phyloP scores from a whole-genome alignment of 2,113 vertebrate species.

The Mobula hypostoma region DNA sequence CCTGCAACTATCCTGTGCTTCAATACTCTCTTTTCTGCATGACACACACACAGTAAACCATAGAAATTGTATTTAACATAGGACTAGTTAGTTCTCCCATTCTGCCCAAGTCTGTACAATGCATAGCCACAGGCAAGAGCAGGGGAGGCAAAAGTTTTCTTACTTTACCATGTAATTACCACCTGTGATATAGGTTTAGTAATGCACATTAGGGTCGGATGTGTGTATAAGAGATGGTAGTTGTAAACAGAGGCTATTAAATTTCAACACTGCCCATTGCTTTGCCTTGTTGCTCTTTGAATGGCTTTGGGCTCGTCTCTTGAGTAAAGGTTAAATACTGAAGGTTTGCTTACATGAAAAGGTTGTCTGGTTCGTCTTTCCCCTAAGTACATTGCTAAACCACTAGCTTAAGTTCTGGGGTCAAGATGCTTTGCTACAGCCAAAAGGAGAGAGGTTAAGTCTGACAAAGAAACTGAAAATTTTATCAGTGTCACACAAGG shows the following conservation, averaged over 20 bases:
- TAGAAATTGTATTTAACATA: slow-evolving; percentile 40
- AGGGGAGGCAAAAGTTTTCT: slow-evolving; percentile 40
- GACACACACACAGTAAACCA: slow-evolving; percentile 40
- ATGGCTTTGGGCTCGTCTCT: slow-evolving; percentile 12
- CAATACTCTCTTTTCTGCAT: slow-evolving; percentile 37
- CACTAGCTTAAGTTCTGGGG: slow-evolving; percentile 20
- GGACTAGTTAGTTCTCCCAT: slow-evolving; percentile 33
- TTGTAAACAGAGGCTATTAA: slow-evolving; percentile 47
- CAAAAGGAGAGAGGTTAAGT: slow-evolving; percentile 2
- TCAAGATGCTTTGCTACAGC: slow-evolving; percentile 22
- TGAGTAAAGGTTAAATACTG: slow-evolving; percentile 29
- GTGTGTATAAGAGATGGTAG: slow-evolving; percentile 37
- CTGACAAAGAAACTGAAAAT: neutral
- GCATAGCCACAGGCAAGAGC: slow-evolving; percentile 33
- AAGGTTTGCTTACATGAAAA: slow-evolving; percentile 13
- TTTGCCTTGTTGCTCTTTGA: slow-evolving; percentile 34
- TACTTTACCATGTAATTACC: slow-evolving; percentile 45
- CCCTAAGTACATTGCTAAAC: slow-evolving; percentile 11
- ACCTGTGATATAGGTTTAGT: slow-evolving; percentile 36
- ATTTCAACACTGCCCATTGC: slow-evolving; percentile 43
- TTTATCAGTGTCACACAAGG: neutral
- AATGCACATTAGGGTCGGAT: slow-evolving; percentile 43
- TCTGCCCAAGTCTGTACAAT: slow-evolving; percentile 37
- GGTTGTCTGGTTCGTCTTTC: slow-evolving; percentile 6
- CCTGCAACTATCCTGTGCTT: slow-evolving; percentile 41